phyloP scores from a whole-genome alignment of 2,113 vertebrate species.

The Chloebia gouldiae region DNA sequence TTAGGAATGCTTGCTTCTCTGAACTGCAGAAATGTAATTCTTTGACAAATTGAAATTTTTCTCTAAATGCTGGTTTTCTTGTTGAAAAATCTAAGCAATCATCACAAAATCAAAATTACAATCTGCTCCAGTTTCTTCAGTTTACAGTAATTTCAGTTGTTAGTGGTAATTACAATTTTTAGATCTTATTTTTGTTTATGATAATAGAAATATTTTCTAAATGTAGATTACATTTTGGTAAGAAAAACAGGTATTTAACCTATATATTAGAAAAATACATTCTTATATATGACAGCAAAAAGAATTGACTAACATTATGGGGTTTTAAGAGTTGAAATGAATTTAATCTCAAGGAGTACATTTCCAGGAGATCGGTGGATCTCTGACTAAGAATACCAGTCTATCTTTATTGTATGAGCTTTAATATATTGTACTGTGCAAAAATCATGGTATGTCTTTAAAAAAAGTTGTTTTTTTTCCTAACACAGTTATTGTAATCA shows the following conservation, averaged over 20 bases:
- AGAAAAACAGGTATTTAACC: not conserved
- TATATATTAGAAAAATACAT: not conserved
- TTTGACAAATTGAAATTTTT: not conserved
- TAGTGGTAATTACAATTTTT: not conserved
- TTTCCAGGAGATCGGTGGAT: not conserved
- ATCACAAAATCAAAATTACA: not conserved
- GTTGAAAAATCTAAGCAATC: not conserved
- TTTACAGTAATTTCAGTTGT: not conserved
- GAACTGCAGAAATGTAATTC: not conserved
- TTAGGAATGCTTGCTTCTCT: not conserved
- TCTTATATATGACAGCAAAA: not conserved
- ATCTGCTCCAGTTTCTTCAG: rapidly evolving
- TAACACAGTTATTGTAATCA: not conserved
- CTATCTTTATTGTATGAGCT: not conserved
- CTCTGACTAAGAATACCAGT: not conserved
- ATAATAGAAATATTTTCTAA: not conserved
- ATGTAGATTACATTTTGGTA: not conserved
- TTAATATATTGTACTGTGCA: not conserved
- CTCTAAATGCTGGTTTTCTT: not conserved
- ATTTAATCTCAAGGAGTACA: not conserved
- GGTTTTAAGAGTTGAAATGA: not conserved
- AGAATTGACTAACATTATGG: not conserved
- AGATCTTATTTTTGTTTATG: not conserved
- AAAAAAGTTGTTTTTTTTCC: not conserved
- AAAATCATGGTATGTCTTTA: not conserved